Conservation (phyloP, 2,797 vertebrate genomes). For the Crocodylus rhombifer region DNA sequence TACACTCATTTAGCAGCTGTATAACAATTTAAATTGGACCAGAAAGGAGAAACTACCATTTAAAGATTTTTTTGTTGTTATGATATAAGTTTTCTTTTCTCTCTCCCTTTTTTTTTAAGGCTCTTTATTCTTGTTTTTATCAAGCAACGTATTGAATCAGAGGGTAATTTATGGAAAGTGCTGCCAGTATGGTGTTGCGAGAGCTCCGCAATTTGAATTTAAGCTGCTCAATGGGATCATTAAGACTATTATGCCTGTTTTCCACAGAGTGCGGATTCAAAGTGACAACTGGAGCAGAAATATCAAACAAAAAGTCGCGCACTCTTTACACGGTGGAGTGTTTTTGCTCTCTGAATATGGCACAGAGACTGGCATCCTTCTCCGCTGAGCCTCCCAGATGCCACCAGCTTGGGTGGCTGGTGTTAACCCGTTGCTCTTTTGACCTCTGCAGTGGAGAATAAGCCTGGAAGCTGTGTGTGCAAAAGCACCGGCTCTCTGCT, state of each 20-base stretch:
- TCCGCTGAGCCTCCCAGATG: slow-evolving; percentile 47
- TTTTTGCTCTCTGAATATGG: slow-evolving; percentile 72
- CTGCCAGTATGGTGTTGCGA: slow-evolving; percentile 81
- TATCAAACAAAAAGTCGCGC: slow-evolving; percentile 72
- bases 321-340: slow-evolving; percentile 72
- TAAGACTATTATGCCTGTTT: slow-evolving; percentile 86
- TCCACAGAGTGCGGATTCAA: slow-evolving; percentile 82
- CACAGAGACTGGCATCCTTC: slow-evolving; percentile 67
- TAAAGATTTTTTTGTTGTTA: slow-evolving; percentile 71
- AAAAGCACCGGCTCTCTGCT: slow-evolving; percentile 44
- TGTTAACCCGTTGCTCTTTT: slow-evolving; percentile 52
- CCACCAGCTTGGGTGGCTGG: slow-evolving; percentile 59
- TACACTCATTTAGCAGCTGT: slow-evolving; percentile 75
- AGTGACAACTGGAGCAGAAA: slow-evolving; percentile 81
- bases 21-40: slow-evolving; percentile 78
- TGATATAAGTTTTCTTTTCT: slow-evolving; percentile 65
- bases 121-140: slow-evolving; percentile 73
- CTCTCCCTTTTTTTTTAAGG: slow-evolving; percentile 45
- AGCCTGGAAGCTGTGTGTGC: slow-evolving; percentile 46
- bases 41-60: slow-evolving; percentile 81
- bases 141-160: slow-evolving; percentile 79
- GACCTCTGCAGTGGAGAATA: slow-evolving; percentile 41
- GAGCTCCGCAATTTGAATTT: slow-evolving; percentile 86
- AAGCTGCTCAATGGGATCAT: slow-evolving; percentile 85
- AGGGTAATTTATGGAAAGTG: slow-evolving; percentile 84